Base-by-base conservation (phyloP, 2,888 invertebrate species). In the Oscheius sp. region DNA sequence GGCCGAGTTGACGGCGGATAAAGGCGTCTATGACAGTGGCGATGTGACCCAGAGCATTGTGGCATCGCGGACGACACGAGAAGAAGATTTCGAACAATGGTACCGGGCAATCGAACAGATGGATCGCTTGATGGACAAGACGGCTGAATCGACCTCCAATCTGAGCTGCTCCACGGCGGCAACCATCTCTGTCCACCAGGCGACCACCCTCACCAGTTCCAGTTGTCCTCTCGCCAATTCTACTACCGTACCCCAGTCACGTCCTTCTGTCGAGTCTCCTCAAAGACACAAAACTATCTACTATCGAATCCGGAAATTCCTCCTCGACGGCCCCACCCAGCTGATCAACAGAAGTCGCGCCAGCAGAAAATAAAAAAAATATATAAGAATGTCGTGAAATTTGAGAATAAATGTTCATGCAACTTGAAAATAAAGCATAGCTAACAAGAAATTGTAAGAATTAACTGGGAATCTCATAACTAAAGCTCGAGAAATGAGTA, bases 341-440 rank as follows among this genome's bases (percentile, higher is more conserved):
- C 35, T 35, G 35, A 9, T 35, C 35, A 35, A 35, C 3, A 35
- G 35, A 35, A 35, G 35, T 3, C 3, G 35, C 3, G 5, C 9
- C 35, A 3, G 35, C 9, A 9, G 35, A 35, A 35, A 35, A 12
- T 18, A 12, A 53, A 53, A 21, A 53, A 53, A n/a, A n/a, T n/a
- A 25, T 53, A 53, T n/a, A 53, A 21, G 2, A 53, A 9, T 3
- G n/a, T n/a, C n/a, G n/a, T n/a, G 21, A 18, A 1, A 53, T 21
- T 23, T 7, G 53, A 53, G 53, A 53, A 53, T 53, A 53, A 53
- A 53, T 53, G 53, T 53, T 53, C 53, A 53, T 53, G 53, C 53
- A 53, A 25, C 25, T 49, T 53, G 35, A 9, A 53, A 12, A 53
- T 53, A 18, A 21, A 9, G 21, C 25, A 18, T 35, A 9, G 35